Base-by-base conservation (phyloP, 30 jellyfish, hydroid and myxozoan species). In the Cassiopea andromeda region DNA sequence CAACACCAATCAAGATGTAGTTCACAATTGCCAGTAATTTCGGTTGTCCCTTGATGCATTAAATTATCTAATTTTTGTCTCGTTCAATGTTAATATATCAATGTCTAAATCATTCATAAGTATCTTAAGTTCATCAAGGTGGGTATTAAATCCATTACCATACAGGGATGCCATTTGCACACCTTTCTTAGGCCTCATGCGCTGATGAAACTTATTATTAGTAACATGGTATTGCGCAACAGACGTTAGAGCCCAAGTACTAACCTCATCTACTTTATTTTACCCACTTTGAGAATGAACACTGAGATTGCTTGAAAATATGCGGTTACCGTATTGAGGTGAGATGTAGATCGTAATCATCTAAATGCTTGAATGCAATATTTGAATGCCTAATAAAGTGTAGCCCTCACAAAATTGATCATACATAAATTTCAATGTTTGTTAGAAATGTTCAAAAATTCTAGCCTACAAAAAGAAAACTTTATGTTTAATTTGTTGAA, bases 121-220 rank as follows among this genome's bases (percentile, higher is more conserved):
- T 3, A 76, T 1, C 54, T 1, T 1, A 38, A 76, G 1, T 44
- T 76, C 85, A 76, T 76, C 85, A 1, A 76, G 85, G 85, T 76
- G 85, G 44, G 75, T 76, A 3, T 58, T n/a, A 27, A 76, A 73
- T 8, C 85, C 1, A 27, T 27, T 18, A 8, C 2, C 8, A 9
- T 76, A 2, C 76, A 76, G 75, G 45, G 85, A 76, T 76, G 85
- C 85, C 13, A 76, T 76, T 46, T 75, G 6, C 44, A 76, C 14
- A 4, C 76, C 48, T 0, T 1, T 76, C 44, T 50, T 76, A 27
- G 2, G 2, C 8, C 85, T 73, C 0, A 16, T 2, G 44, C 44
- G 85, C 76, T 76, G 85, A 76, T 17, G 85, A n/a, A 7, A 45
- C 54, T 73, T 27, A 73, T 10, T 10, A 54, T 3, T 54, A 10